Evolutionary conservation across 2,797 vertebrate genomes (phyloP).

Genomic region (Megaceryle alcyon): DNA sequence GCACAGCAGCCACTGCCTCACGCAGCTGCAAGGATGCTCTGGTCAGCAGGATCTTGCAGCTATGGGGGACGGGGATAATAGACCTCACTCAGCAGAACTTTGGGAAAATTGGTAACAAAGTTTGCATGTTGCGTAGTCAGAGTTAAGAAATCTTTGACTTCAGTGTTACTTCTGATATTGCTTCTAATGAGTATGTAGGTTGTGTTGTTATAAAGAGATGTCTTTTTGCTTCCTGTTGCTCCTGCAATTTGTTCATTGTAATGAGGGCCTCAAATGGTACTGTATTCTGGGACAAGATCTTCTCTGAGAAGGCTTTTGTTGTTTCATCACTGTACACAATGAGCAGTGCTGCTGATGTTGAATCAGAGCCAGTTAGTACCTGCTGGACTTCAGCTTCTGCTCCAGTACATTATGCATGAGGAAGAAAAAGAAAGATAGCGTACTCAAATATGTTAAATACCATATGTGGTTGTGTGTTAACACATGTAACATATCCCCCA

Average conservation of each 20-base stretch:
- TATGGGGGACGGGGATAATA: neutral
- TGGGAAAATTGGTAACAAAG: neutral
- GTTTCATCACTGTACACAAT: neutral
- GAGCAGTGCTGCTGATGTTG: neutral
- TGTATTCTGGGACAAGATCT: neutral
- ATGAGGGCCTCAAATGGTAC: rapidly evolving
- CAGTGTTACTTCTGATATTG: neutral
- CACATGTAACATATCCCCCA: rapidly evolving
- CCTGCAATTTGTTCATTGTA: neutral
- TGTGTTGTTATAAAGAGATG: neutral
- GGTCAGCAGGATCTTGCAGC: slow-evolving; percentile 1
- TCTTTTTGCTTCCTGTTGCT: rapidly evolving
- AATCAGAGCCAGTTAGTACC: neutral
- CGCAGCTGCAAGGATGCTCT: neutral
- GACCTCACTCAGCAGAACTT: neutral
- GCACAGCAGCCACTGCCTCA: neutral
- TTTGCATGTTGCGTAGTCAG: neutral
- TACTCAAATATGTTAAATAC: neutral
- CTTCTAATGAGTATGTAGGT: neutral
- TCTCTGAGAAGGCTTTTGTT: neutral
- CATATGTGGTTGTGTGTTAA: neutral
- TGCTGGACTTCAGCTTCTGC: neutral
- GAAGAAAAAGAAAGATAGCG: neutral
- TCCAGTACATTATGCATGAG: rapidly evolving
- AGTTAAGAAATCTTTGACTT: neutral